Evolutionary conservation across 1,140 invertebrate species (phyloP).

Genomic region (Drosophila sproati): DNA sequence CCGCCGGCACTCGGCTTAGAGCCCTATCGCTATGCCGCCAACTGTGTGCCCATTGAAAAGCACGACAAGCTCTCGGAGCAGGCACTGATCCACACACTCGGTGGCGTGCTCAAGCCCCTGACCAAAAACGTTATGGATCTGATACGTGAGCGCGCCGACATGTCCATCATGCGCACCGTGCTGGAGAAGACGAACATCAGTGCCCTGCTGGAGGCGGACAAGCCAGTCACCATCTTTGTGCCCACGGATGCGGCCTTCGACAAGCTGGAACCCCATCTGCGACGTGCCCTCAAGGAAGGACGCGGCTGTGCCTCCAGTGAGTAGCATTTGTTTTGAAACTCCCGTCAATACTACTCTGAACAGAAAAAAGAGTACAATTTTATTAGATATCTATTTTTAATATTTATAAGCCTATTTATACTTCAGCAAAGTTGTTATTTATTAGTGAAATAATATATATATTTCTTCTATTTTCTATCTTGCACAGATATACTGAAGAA

Average conservation of each 20-base stretch:
- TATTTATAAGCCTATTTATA: no score
- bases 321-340: constrained; percentile 33
- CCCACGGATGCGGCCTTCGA: constrained; percentile 88
- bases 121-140: constrained; percentile 84
- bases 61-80: constrained; percentile 87
- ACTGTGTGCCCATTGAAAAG: constrained; percentile 86
- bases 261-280: constrained; percentile 84
- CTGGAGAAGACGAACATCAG: constrained; percentile 81
- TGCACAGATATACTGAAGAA: constrained; percentile 87
- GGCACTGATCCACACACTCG: constrained; percentile 89
- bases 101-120: constrained; percentile 87
- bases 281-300: constrained; percentile 84
- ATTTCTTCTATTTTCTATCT: neutral
- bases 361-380: no score
- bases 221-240: constrained; percentile 88
- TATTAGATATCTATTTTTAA: no score
- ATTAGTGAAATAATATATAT: neutral
- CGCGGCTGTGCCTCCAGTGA: constrained; percentile 85
- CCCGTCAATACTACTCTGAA: neutral
- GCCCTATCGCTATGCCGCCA: constrained; percentile 85
- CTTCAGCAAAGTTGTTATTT: neutral
- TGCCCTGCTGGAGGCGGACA: constrained; percentile 85
- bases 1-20: constrained; percentile 77
- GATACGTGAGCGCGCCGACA: constrained; percentile 83
- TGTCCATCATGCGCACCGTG: constrained; percentile 81